Evolutionary conservation across 2,797 vertebrate genomes (phyloP).

Genomic region (Anguilla megastoma): DNA sequence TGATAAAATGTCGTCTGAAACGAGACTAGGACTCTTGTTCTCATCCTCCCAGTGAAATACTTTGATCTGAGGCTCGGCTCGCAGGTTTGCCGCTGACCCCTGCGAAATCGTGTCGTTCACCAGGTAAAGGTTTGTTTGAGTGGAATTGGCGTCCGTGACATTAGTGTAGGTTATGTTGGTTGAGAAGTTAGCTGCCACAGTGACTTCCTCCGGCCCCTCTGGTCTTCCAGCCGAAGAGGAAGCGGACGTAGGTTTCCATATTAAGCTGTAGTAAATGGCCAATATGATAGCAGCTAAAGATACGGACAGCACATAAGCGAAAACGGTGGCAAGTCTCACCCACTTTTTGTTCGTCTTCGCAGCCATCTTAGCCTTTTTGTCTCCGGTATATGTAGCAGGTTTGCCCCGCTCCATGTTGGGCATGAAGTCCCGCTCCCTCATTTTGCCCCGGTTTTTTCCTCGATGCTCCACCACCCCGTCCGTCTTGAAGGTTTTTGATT

Average conservation of each 20-base stretch:
- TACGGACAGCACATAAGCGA: slow-evolving; percentile 96
- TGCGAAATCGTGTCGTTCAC: slow-evolving; percentile 53
- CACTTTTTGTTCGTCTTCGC: slow-evolving; percentile 99
- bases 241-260: slow-evolving; percentile 86
- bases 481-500: slow-evolving; percentile 78
- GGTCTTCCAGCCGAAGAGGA: slow-evolving; percentile 60
- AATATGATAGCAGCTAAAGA: slow-evolving; percentile 97
- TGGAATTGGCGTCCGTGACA: slow-evolving; percentile 67
- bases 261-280: slow-evolving; percentile 96
- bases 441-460: slow-evolving; percentile 86
- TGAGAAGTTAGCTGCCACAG: slow-evolving; percentile 40
- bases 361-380: slow-evolving; percentile 99
- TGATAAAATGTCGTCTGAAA: slow-evolving; percentile 44
- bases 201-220: slow-evolving; percentile 48
- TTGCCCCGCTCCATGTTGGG: slow-evolving; percentile 94
- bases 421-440: slow-evolving; percentile 93
- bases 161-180: slow-evolving; percentile 56
- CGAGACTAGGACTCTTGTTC: slow-evolving; percentile 42
- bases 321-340: slow-evolving; percentile 96
- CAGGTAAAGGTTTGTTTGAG: slow-evolving; percentile 50
- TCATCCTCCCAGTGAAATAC: slow-evolving; percentile 56
- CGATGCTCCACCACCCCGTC: slow-evolving; percentile 93
- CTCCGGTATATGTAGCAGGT: slow-evolving; percentile 96
- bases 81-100: neutral
- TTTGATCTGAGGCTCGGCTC: slow-evolving; percentile 38